These are phyloP conservation scores for Glaucomys volans DNA, from an alignment of 2,113 vertebrate genomes.

Conservation along the genomic window DNA sequence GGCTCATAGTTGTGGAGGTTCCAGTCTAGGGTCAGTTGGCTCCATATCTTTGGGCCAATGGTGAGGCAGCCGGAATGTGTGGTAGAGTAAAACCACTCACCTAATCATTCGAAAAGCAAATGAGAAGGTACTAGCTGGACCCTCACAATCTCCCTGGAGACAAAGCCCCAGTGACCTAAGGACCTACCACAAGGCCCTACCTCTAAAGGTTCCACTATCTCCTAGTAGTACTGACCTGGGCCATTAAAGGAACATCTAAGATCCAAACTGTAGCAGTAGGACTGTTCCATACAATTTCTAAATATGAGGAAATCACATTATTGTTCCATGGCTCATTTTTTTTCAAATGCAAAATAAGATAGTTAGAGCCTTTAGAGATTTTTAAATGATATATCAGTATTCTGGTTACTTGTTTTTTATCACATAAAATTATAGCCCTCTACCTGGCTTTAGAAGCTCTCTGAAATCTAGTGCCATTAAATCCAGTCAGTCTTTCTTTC, in stretches of 20 bases:
- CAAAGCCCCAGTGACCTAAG: no score
- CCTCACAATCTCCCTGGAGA: no score
- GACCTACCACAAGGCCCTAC: not conserved
- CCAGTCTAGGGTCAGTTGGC: not conserved
- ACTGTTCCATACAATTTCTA: not conserved
- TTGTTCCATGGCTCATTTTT: slow-evolving; percentile 45
- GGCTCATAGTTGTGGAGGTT: not conserved
- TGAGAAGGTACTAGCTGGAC: not conserved
- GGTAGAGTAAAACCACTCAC: not conserved
- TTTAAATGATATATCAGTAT: not conserved
- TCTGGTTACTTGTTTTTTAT: not conserved
- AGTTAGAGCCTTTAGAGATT: slow-evolving; percentile 47
- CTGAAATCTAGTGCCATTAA: not conserved
- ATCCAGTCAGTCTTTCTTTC: not conserved
- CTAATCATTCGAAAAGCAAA: not conserved
- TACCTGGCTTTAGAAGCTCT: not conserved
- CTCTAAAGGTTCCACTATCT: not conserved
- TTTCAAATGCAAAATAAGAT: not conserved
- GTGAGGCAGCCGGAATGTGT: not conserved
- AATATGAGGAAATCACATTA: not conserved
- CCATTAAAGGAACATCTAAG: not conserved
- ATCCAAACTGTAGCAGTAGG: not conserved
- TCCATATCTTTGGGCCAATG: not conserved
- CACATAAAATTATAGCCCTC: not conserved
- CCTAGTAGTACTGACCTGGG: not conserved